Percentiles rank a stretch among this genome's conserved stretches.
Conservation (phyloP, 2,888 invertebrate genomes). For the Acrocyrtus sp. region DNA sequence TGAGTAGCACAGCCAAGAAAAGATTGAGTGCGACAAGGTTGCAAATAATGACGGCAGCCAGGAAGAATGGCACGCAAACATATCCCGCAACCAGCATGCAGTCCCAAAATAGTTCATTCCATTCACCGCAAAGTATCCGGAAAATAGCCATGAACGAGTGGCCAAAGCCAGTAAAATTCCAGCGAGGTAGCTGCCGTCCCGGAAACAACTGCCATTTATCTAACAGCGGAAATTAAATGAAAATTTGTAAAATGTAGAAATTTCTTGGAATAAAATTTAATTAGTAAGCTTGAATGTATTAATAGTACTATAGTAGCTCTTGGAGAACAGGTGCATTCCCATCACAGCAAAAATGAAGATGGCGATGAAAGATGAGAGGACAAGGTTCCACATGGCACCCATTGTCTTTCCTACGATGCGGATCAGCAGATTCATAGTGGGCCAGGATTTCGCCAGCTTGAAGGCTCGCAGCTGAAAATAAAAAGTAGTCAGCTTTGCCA, state of each 20-base stretch:
- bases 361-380: neutral
- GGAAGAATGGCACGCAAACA: slow-evolving; percentile 97
- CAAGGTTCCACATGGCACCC: slow-evolving; percentile 65
- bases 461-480: slow-evolving; percentile 78
- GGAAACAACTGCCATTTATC: slow-evolving; percentile 88
- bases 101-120: slow-evolving; percentile 99
- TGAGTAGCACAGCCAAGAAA: slow-evolving; percentile 99
- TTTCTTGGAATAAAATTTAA: neutral
- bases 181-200: slow-evolving; percentile 84
- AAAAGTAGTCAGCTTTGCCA: too few relatives aligned
- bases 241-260: neutral
- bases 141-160: slow-evolving; percentile 99
- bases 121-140: slow-evolving; percentile 97
- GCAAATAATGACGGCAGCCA: slow-evolving; percentile 97
- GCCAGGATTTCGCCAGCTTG: slow-evolving; percentile 21
- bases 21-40: slow-evolving; percentile 97
- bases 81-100: slow-evolving; percentile 90
- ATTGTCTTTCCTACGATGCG: slow-evolving; percentile 6
- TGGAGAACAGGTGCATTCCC: neutral
- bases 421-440: slow-evolving; percentile 7
- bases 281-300: neutral
- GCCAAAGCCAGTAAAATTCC: slow-evolving; percentile 81
- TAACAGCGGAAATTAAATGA: slow-evolving; percentile 63
- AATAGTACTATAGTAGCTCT: neutral
- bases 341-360: neutral